phyloP scores from a whole-genome alignment of 2,797 vertebrate genomes.

The Hephaestus fuliginosus region DNA sequence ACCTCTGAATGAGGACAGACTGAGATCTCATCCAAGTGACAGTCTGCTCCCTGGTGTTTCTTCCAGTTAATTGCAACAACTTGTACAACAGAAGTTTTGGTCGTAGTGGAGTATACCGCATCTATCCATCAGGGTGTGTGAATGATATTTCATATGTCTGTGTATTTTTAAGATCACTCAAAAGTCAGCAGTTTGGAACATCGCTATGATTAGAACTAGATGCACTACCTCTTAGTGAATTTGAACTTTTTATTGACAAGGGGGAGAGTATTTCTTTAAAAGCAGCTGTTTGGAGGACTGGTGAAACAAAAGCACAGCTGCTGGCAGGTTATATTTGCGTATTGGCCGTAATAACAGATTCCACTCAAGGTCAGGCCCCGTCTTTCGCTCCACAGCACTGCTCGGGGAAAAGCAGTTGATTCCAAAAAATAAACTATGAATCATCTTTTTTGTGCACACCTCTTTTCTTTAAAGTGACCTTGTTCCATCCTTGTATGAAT shows the following conservation, averaged over 20 bases:
- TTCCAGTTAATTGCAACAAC: conserved; percentile 81
- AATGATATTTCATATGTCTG: no score
- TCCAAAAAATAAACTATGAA: no score
- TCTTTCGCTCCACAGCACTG: no score
- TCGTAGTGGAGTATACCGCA: conserved; percentile 79
- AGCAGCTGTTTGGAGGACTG: background rate
- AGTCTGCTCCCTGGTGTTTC: conserved; percentile 19
- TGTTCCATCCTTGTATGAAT: background rate
- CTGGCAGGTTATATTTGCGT: background rate
- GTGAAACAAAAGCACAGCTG: background rate
- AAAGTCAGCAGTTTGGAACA: background rate
- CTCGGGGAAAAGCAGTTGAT: no score
- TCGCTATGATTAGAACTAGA: background rate
- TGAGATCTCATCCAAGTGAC: conserved; percentile 1
- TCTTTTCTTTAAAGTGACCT: no score
- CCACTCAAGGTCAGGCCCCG: conserved; percentile 20
- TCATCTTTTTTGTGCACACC: no score
- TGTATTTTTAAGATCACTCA: background rate
- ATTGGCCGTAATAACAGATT: background rate
- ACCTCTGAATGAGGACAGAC: background rate
- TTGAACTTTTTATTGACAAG: background rate
- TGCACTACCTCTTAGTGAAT: background rate
- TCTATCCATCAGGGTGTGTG: conserved; percentile 74
- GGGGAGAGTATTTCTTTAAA: background rate
- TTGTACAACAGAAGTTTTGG: conserved; percentile 70